Evolutionary conservation across 2,113 vertebrate genomes (phyloP).

Genomic region (Cygnus buccinator): DNA sequence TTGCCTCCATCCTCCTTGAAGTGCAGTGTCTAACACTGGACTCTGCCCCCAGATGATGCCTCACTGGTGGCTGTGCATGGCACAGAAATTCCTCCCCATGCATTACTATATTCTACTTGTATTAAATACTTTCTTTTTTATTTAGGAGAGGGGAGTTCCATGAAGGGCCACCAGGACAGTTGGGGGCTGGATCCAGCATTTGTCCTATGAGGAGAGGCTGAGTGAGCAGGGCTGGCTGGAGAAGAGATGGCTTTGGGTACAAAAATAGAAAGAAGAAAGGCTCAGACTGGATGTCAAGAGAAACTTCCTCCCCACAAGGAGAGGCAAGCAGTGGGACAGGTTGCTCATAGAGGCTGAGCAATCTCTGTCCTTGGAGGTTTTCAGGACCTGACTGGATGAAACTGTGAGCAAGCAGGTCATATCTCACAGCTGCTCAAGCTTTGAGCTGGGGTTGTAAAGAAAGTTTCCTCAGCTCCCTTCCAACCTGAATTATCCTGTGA

Average conservation of each 20-base stretch:
- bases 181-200: background rate
- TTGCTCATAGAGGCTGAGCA: background rate
- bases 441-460: background rate
- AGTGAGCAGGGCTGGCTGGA: background rate
- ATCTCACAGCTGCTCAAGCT: background rate
- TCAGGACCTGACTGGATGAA: background rate
- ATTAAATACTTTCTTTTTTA: background rate
- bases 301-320: background rate
- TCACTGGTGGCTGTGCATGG: background rate
- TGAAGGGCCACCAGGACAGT: background rate
- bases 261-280: background rate
- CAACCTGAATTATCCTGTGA: background rate
- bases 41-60: rapidly evolving
- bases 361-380: background rate
- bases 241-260: background rate
- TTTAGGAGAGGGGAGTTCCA: background rate
- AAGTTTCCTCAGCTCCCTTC: background rate
- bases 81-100: background rate
- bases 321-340: background rate
- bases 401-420: background rate
- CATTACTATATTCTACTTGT: background rate
- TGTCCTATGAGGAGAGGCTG: background rate
- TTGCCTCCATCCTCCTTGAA: background rate
- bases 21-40: background rate
- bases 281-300: background rate